phyloP scores from a whole-genome alignment of 2,113 vertebrate species.

The Athene cunicularia region DNA sequence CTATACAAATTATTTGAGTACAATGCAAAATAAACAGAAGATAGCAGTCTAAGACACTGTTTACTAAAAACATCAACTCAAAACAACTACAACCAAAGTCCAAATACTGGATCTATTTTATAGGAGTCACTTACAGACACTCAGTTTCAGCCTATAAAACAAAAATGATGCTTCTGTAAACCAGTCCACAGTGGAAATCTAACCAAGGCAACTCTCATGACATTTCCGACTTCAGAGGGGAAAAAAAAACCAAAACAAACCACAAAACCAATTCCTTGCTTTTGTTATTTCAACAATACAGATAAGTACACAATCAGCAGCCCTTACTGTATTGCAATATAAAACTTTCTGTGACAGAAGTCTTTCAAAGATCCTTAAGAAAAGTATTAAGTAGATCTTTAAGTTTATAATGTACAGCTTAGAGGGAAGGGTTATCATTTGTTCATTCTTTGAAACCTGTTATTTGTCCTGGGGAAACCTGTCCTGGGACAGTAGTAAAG shows the following conservation, averaged over 20 bases:
- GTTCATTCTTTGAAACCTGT: background rate
- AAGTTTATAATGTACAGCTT: background rate
- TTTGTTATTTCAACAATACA: background rate
- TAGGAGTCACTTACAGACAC: background rate
- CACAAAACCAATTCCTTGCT: background rate
- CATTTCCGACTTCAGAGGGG: background rate
- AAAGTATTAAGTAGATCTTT: background rate
- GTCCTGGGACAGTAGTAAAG: background rate
- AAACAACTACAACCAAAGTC: background rate
- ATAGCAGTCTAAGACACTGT: background rate
- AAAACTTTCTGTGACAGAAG: background rate
- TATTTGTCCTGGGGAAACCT: background rate
- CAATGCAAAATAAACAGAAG: background rate
- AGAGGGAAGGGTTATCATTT: background rate
- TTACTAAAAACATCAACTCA: background rate
- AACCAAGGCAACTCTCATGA: background rate
- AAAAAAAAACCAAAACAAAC: background rate
- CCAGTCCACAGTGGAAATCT: background rate
- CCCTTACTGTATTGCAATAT: background rate
- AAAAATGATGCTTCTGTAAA: background rate
- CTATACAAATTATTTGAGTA: background rate
- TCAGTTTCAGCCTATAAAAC: background rate
- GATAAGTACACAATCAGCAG: background rate
- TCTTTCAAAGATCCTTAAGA: background rate
- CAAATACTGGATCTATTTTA: background rate